Evolutionary conservation across 2,113 vertebrate genomes (phyloP), one percentile per base, ranked within the genome.

Genomic region (Polyodon spathula): DNA sequence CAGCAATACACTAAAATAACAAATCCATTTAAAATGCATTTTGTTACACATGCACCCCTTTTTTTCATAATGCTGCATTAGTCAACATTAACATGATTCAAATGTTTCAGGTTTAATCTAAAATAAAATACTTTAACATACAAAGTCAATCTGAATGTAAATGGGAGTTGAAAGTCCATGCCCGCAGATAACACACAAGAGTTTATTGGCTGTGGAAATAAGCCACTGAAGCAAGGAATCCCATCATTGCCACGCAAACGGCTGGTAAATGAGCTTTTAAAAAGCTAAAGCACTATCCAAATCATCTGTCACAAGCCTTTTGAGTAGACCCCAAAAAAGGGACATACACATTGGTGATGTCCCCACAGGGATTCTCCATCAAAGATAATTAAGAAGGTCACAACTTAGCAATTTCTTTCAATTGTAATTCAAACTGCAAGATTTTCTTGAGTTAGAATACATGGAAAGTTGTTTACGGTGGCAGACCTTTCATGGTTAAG

Each of bases 211-310:
- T 58, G 42, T 58, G 42, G 41, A 58, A 42, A 43, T 15, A n/a
- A 60, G 58, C 43, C 48, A 60, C 16, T 60, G 58, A 46, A 60
- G 58, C 58, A 50, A 37, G 46, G 44, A 60, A 60, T 60, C 58
- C 12, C 17, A 60, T 60, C 58, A 48, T 9, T 16, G 27, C 6
- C 37, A 17, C 43, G 12, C 16, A 46, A 60, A 60, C 17, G 17
- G 38, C 17, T 37, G 16, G 42, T 60, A 60, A 60, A 60, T 60
- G 58, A 50, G 58, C 40, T 60, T 60, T 60, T 60, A 50, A 46
- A 39, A 11, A 50, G 58, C 43, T 14, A 37, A 27, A 50, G 58
- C 8, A 60, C 16, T 50, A 16, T 46, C 37, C 58, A 48, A 16
- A 50, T 55, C 53, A 55, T 55, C 53, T 60, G 43, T 50, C 43